Conservation (phyloP, 2,113 vertebrate species). For the Suricata suricatta region DNA sequence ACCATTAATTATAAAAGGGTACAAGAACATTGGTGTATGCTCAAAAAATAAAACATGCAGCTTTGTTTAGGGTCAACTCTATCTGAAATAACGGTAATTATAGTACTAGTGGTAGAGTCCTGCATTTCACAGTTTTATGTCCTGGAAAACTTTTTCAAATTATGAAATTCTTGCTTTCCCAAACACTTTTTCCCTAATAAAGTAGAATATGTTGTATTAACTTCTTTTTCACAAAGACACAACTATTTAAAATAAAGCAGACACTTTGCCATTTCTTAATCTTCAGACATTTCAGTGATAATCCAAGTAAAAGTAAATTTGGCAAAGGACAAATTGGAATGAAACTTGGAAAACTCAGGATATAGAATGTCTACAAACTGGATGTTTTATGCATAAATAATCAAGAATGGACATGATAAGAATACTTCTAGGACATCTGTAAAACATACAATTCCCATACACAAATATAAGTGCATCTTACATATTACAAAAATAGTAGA, state of each 20-base stretch:
- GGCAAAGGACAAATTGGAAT: not conserved
- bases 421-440: not conserved
- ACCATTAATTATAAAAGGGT: not conserved
- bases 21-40: not conserved
- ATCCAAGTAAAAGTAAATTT: slow-evolving; percentile 8
- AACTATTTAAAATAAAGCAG: not conserved
- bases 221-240: not conserved
- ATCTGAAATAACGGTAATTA: not conserved
- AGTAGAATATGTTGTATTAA: not conserved
- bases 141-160: not conserved
- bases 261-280: not conserved
- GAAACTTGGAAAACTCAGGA: not conserved
- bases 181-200: not conserved
- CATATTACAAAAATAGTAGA: not conserved
- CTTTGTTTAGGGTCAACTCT: not conserved
- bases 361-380: not conserved
- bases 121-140: not conserved
- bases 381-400: not conserved
- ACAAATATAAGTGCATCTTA: not conserved
- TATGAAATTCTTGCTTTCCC: not conserved
- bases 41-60: not conserved
- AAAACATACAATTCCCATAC: not conserved
- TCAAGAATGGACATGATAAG: not conserved
- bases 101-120: not conserved
- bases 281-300: not conserved